These are phyloP conservation scores for Kryptopterus vitreolus DNA, from an alignment of 2,797 vertebrate genomes.

Conservation along the genomic window DNA sequence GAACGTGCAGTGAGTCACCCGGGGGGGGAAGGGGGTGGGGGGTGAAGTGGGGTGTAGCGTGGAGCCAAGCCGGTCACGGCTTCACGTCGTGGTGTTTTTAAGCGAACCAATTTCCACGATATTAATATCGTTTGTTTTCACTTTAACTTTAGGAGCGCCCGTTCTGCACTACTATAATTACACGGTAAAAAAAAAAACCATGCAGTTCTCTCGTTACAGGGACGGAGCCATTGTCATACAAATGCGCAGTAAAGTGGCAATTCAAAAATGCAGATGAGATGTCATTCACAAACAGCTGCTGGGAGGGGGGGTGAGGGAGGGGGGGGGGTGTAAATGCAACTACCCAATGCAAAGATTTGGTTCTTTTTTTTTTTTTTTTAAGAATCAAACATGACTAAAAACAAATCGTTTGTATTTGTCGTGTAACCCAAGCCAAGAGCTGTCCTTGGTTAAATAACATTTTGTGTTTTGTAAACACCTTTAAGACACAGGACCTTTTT, in stretches of 20 bases:
- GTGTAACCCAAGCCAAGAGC: background rate
- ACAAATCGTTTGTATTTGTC: background rate
- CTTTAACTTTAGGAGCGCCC: background rate
- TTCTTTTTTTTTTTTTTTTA: too few species aligned
- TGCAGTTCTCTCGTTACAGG: background rate
- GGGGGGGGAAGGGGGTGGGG: background rate
- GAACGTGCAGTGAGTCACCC: background rate
- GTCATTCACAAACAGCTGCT: constrained; percentile 22
- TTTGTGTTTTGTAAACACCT: background rate
- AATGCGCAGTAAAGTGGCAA: background rate
- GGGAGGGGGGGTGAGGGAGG: too few species aligned
- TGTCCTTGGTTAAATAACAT: constrained; percentile 16
- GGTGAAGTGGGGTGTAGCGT: background rate
- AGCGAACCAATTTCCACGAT: background rate
- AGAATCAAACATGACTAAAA: too few species aligned
- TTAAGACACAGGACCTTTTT: background rate
- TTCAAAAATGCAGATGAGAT: constrained; percentile 12
- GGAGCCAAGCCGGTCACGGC: background rate
- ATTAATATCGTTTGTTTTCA: background rate
- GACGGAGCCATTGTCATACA: constrained; percentile 17
- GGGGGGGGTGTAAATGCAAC: too few species aligned
- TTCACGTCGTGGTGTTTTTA: background rate
- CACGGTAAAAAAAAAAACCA: too few species aligned
- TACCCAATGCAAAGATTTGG: background rate
- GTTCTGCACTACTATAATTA: background rate